Evolutionary conservation across 2,113 vertebrate species (phyloP).

Genomic region (Xyliphius kryptos): DNA sequence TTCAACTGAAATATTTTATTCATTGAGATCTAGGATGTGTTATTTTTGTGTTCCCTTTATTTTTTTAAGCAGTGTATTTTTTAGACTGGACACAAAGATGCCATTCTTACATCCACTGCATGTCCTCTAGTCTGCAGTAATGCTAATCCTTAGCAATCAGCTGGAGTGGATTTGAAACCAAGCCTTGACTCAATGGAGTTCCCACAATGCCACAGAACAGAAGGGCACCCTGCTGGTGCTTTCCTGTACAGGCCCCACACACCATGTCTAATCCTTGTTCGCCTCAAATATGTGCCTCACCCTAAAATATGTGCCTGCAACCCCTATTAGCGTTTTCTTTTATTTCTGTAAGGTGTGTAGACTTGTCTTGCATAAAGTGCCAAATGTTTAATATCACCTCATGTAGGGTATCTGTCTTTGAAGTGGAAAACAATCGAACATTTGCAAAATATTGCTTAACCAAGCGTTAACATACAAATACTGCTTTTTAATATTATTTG

Average conservation of each 20-base stretch:
- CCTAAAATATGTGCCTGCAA: not conserved
- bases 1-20: too few species aligned
- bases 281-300: not conserved
- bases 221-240: conserved; percentile 12
- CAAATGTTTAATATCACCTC: not conserved
- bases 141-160: conserved; percentile 39
- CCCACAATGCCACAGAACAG: conserved; percentile 18
- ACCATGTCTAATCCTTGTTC: not conserved
- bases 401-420: not conserved
- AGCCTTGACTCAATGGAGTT: conserved; percentile 12
- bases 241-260: conserved; percentile 3
- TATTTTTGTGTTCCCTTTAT: too few species aligned
- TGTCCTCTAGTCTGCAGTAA: not conserved
- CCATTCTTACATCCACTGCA: not conserved
- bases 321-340: not conserved
- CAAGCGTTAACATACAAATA: too few species aligned
- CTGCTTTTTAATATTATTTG: too few species aligned
- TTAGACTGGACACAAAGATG: not conserved
- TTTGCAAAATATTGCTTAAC: too few species aligned
- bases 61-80: too few species aligned
- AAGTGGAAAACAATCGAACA: not conserved
- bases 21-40: too few species aligned
- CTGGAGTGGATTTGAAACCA: conserved; percentile 22
- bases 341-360: not conserved
- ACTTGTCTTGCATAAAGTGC: not conserved